A percentile compares a stretch with the other conserved stretches of the same genome.
phyloP scores from a whole-genome alignment of 2,113 vertebrate genomes.

The Lepisosteus oculatus region DNA sequence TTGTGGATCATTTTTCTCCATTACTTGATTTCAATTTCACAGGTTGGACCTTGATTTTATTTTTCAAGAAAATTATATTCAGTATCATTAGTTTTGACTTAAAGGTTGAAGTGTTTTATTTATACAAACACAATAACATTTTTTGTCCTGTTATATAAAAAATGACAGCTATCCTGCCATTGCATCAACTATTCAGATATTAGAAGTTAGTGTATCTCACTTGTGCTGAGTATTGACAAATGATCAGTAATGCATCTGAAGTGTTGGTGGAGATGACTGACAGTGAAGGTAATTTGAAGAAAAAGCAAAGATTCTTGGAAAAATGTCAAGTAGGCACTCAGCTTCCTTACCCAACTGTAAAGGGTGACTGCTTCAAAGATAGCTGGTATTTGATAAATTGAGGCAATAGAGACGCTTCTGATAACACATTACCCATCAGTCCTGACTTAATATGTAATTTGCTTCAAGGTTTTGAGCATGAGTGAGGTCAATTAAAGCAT shows the following conservation, averaged over 20 bases:
- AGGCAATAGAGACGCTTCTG: conserved; percentile 16
- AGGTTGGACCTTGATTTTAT: no score
- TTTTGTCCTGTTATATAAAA: no score
- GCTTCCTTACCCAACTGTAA: conserved; percentile 4
- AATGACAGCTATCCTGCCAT: no score
- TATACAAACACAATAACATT: no score
- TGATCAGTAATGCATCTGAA: conserved; percentile 52
- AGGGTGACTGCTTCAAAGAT: conserved; percentile 10
- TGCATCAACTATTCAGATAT: no score
- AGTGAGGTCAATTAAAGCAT: conserved; percentile 9
- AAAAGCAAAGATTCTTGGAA: conserved; percentile 42
- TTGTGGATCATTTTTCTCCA: no score
- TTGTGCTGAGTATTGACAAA: conserved; percentile 22
- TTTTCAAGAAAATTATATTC: no score
- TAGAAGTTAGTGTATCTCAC: no score
- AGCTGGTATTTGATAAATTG: conserved; percentile 14
- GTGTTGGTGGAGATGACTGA: conserved; percentile 39
- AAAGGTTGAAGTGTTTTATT: no score
- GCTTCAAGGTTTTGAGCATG: conserved; percentile 33
- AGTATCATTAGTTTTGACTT: no score
- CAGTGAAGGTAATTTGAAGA: conserved; percentile 46
- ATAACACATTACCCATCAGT: conserved; percentile 39
- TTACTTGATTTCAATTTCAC: no score
- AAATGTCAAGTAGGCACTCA: conserved; percentile 48
- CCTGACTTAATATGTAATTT: conserved; percentile 35